These are phyloP conservation scores for Albula glossodonta DNA, from an alignment of 2,113 vertebrate species.

Conservation along the genomic window DNA sequence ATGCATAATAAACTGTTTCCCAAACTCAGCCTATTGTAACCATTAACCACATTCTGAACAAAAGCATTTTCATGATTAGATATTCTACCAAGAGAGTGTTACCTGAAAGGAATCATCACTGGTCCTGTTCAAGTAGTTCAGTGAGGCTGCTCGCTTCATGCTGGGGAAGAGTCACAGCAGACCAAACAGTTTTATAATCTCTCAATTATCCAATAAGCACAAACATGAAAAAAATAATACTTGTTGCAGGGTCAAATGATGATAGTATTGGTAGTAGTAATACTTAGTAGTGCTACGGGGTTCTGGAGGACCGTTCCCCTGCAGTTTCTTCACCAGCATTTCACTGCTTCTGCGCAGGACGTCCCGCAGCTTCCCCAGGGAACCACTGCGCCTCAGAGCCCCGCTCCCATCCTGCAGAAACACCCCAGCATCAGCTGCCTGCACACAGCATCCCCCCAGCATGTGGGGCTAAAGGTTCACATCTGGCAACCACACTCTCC, in stretches of 20 bases:
- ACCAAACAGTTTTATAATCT: not conserved
- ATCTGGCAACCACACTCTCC: not conserved
- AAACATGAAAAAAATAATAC: too few relatives aligned
- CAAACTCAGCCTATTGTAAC: too few relatives aligned
- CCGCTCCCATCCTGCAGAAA: constrained; percentile 89
- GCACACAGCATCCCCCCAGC: not conserved
- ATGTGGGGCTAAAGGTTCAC: not conserved
- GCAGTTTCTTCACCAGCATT: constrained; percentile 93
- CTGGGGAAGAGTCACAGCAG: constrained; percentile 57
- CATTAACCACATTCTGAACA: too few relatives aligned
- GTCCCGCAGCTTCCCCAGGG: constrained; percentile 89
- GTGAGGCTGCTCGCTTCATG: constrained; percentile 92
- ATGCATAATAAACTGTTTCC: too few relatives aligned
- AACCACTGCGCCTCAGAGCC: constrained; percentile 84
- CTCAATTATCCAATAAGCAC: too few relatives aligned
- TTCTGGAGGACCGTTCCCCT: constrained; percentile 81
- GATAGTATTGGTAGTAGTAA: too few relatives aligned
- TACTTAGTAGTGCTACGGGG: constrained; percentile 69
- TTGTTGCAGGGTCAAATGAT: too few relatives aligned
- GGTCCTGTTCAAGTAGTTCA: constrained; percentile 89
- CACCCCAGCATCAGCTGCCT: constrained; percentile 26
- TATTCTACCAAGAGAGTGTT: constrained; percentile 36
- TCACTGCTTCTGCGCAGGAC: constrained; percentile 93
- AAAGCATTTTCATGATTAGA: too few relatives aligned
- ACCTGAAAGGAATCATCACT: constrained; percentile 85